Evolutionary conservation across 1,140 invertebrate genomes (phyloP).

Genomic region (Bombus confusus): DNA sequence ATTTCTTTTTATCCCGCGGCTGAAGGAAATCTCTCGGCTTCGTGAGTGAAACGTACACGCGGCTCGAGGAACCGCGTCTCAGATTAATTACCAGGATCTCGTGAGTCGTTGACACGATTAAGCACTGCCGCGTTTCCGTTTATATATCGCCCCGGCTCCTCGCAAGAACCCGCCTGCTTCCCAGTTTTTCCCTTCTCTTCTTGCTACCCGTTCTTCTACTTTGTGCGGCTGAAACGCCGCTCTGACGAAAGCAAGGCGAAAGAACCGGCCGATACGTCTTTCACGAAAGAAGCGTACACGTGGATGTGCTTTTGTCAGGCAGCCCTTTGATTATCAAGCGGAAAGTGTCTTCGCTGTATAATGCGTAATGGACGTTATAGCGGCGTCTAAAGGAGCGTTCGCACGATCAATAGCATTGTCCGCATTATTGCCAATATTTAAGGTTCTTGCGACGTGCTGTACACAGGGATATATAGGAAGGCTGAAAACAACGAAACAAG

Average conservation of each 20-base stretch:
- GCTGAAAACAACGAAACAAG: too few species aligned
- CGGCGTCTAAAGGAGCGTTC: neutral
- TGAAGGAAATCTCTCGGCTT: constrained; percentile 6
- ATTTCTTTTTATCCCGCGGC: neutral
- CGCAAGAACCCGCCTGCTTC: neutral
- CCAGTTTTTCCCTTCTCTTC: neutral
- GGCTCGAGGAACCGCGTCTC: neutral
- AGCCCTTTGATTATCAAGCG: neutral
- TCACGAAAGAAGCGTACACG: neutral
- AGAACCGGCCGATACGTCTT: neutral
- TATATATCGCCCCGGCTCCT: too few species aligned
- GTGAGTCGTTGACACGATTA: constrained; percentile 29
- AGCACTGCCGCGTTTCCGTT: neutral
- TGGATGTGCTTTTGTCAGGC: neutral
- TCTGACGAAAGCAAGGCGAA: neutral
- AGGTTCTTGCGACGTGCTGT: too few species aligned
- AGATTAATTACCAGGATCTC: constrained; percentile 33
- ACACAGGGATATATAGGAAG: too few species aligned
- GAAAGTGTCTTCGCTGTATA: neutral
- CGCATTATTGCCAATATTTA: too few species aligned
- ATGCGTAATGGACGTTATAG: neutral
- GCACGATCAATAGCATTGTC: too few species aligned
- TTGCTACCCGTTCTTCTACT: neutral
- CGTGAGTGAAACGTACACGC: neutral
- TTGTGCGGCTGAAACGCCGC: neutral